Base-by-base conservation (phyloP, 2,888 invertebrate genomes). In the Strigamia maritima region DNA sequence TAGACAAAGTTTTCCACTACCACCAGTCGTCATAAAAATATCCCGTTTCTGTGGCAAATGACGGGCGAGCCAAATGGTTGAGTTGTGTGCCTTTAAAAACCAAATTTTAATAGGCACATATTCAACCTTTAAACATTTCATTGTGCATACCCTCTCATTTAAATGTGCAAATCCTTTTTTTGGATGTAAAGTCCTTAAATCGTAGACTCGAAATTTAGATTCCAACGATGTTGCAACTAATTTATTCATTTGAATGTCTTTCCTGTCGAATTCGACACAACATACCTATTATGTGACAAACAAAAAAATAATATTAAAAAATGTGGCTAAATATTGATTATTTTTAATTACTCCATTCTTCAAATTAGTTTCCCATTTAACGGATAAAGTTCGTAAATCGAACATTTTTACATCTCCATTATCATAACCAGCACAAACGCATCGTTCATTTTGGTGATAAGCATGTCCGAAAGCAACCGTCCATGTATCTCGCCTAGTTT, bases 321-420 rank as follows among this genome's bases (percentile, higher is more conserved):
- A 74, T 22, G 14, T 77, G 8, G 79, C 77, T 0, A 77, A 38
- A 38, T 2, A 12, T 22, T 4, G 16, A n/a, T 75, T 16, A 1
- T 12, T 75, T 14, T 12, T 26, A 35, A 28, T 82, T 84, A 87
- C 87, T 82, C 97, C 97, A 89, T 97, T 97, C 85, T 93, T 94
- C 70, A 97, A 87, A 85, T 96, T 95, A 77, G 92, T 92, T 84
- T 97, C 96, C 97, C 97, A 98, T 83, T 91, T 88, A 0, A 96
- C 87, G 0, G 90, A 88, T 92, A 97, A 93, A 6, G 91, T 90
- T 80, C 92, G 90, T 31, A 98, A 88, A 86, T 98, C 97, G 85
- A 95, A 97, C 87, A 98, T 90, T 87, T 97, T 98, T 1, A 98
- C 86, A 84, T 98, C 98, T 0, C 98, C 98, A 86, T 98, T 98